Conservation (phyloP, 1,140 invertebrate species). For the Drosophila burlai region DNA sequence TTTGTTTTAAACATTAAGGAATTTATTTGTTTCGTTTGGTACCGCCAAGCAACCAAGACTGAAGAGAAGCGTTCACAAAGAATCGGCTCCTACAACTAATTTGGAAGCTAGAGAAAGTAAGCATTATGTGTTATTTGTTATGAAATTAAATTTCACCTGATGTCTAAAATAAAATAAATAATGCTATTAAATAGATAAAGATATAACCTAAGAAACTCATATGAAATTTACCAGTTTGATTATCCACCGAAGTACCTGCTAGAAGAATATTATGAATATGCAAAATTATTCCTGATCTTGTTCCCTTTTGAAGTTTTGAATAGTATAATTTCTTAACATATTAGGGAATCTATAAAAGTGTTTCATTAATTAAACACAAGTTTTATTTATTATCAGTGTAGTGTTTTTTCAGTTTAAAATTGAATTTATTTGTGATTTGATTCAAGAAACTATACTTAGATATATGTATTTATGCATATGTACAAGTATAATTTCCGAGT, state of each 20-base stretch:
- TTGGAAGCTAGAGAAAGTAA: not conserved
- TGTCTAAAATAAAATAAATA: not conserved
- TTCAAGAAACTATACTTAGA: constrained; percentile 31
- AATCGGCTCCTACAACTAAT: not conserved
- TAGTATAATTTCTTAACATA: not conserved
- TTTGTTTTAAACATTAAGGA: not conserved
- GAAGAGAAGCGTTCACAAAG: not conserved
- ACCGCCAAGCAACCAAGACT: no score
- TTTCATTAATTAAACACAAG: not conserved
- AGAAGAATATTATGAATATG: not conserved
- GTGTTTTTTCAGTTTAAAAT: constrained; percentile 19
- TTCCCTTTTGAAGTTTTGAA: no score
- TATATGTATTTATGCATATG: constrained; percentile 23
- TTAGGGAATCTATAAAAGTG: not conserved
- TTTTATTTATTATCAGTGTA: constrained; percentile 20
- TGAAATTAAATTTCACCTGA: not conserved
- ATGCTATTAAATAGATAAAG: not conserved
- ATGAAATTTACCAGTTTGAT: no score
- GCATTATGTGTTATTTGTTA: not conserved
- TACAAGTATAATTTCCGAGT: constrained; percentile 49
- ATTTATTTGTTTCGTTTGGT: not conserved
- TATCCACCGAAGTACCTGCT: not conserved
- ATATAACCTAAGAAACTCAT: no score
- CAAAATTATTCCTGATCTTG: not conserved
- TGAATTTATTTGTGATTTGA: constrained; percentile 8